A percentile compares a stretch with the other conserved stretches of the same genome.
phyloP scores from a whole-genome alignment of 30 jellyfish, hydroid and myxozoan genomes.

The Aurelia sp. region DNA sequence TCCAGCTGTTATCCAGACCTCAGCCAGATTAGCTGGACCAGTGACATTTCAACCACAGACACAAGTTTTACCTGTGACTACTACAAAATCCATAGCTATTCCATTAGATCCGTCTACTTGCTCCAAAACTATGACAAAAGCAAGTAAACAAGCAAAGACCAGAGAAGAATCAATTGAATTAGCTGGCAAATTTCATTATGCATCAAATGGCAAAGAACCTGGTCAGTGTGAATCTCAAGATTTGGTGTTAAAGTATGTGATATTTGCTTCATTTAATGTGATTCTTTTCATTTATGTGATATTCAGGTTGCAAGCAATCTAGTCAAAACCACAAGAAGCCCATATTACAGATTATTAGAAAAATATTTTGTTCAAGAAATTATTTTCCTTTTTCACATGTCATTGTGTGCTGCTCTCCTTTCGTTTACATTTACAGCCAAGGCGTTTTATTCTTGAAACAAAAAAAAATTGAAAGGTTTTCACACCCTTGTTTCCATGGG shows the following conservation, averaged over 20 bases:
- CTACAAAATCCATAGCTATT: background rate
- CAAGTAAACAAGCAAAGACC: constrained; percentile 2
- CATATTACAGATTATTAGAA: too few species aligned
- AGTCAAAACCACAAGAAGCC: too few species aligned
- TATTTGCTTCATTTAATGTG: too few species aligned
- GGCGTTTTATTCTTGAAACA: too few species aligned
- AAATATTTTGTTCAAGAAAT: too few species aligned
- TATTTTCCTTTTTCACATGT: too few species aligned
- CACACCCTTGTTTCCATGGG: too few species aligned
- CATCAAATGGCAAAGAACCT: constrained; percentile 49
- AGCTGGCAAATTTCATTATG: constrained; percentile 65
- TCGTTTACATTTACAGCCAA: too few species aligned
- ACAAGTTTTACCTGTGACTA: background rate
- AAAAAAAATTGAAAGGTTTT: too few species aligned
- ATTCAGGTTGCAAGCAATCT: too few species aligned
- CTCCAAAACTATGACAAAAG: background rate
- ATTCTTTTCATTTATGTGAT: too few species aligned
- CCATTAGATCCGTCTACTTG: background rate
- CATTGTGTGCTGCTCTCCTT: too few species aligned
- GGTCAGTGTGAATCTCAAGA: constrained; percentile 33
- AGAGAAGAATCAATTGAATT: constrained; percentile 30
- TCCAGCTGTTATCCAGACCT: background rate
- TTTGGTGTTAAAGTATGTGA: constrained; percentile 16
- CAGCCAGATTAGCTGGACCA: constrained; percentile 4
- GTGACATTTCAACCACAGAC: background rate